Percentiles rank a stretch among this genome's conserved stretches.
These are phyloP conservation scores for Strigops habroptila DNA, from an alignment of 2,113 vertebrate species.

Conservation along the genomic window DNA sequence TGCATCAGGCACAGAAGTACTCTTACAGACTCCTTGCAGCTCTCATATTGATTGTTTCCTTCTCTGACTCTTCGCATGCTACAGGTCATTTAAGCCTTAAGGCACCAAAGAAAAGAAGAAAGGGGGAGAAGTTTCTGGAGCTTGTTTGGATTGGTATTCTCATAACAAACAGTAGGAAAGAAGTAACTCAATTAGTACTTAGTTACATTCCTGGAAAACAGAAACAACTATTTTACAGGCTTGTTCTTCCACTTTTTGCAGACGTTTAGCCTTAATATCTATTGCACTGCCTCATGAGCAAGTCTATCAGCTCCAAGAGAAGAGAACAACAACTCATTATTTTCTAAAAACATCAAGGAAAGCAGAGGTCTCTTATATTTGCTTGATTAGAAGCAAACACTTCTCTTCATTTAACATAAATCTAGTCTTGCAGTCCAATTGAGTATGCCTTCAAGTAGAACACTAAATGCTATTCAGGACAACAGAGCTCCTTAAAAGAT, in stretches of 20 bases:
- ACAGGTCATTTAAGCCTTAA: not conserved
- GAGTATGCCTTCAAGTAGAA: not conserved
- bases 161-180: not conserved
- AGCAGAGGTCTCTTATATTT: not conserved
- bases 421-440: not conserved
- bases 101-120: not conserved
- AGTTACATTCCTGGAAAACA: not conserved
- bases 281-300: not conserved
- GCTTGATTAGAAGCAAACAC: not conserved
- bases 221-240: not conserved
- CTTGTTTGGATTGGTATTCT: not conserved
- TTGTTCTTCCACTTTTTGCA: not conserved
- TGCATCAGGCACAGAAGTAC: not conserved
- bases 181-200: not conserved
- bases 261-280: not conserved
- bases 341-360: not conserved
- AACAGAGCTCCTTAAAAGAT: not conserved
- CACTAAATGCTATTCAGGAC: not conserved
- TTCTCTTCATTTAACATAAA: not conserved
- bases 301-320: not conserved
- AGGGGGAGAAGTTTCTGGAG: not conserved
- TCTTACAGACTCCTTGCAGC: not conserved
- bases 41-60: not conserved
- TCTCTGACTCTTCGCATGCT: not conserved
- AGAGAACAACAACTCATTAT: not conserved